Conservation (phyloP, 2,888 invertebrate species). For the Psylliodes chrysocephalus region DNA sequence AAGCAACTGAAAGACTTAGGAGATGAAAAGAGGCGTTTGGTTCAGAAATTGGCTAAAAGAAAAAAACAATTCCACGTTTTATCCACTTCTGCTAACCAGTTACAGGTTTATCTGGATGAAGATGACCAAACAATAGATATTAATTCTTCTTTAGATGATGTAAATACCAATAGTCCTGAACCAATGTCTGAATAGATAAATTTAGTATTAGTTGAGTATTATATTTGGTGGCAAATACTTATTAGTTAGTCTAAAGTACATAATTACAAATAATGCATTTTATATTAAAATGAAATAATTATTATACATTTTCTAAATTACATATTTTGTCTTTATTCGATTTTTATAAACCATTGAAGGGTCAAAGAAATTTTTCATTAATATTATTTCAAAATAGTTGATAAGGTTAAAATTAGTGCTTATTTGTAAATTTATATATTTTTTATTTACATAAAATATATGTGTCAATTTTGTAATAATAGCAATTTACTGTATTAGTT, state of each 20-base stretch:
- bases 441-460: background rate
- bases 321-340: too few species aligned
- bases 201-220: too few species aligned
- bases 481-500: background rate
- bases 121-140: slow-evolving; percentile 63
- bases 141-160: slow-evolving; percentile 62
- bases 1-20: slow-evolving; percentile 78
- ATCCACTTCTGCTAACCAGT: slow-evolving; percentile 85
- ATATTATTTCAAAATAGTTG: too few species aligned
- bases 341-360: too few species aligned
- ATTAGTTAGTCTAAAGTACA: too few species aligned
- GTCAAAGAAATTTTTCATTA: too few species aligned
- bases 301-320: too few species aligned
- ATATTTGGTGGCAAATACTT: too few species aligned
- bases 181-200: slow-evolving; percentile 59
- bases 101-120: slow-evolving; percentile 79
- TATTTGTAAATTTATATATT: background rate
- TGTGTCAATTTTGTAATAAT: background rate
- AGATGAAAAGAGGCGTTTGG: slow-evolving; percentile 77
- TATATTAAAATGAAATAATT: too few species aligned
- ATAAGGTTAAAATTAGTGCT: background rate
- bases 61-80: slow-evolving; percentile 92
- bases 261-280: too few species aligned
- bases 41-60: slow-evolving; percentile 81
- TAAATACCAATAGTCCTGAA: slow-evolving; percentile 63